Conservation (phyloP, 1,140 invertebrate species). For the Diabrotica undecimpunctata region DNA sequence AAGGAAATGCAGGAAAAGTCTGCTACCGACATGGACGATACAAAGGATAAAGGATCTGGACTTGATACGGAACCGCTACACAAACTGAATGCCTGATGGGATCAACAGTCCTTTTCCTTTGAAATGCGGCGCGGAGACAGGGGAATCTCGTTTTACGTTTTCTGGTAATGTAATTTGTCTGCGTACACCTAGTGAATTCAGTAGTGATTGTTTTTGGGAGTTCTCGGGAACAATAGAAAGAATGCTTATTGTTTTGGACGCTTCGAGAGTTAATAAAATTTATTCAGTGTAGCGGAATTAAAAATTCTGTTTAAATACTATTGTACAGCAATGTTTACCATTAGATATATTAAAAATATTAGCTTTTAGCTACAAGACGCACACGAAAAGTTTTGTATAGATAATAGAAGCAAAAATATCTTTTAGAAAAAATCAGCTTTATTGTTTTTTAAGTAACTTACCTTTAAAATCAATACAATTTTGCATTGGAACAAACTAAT, state of each 20-base stretch:
- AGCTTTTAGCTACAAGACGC: no score
- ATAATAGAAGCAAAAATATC: no score
- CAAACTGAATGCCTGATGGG: constrained; percentile 20
- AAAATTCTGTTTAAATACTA: no score
- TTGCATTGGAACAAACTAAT: no score
- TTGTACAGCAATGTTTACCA: no score
- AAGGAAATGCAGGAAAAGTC: constrained; percentile 17
- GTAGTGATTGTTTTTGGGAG: neutral
- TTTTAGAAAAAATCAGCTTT: no score
- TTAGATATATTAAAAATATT: no score
- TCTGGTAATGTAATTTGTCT: constrained; percentile 19
- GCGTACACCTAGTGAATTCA: constrained; percentile 15
- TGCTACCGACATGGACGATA: constrained; percentile 20
- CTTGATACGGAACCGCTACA: constrained; percentile 21
- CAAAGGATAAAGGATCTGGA: constrained; percentile 20
- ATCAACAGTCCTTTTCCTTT: constrained; percentile 21
- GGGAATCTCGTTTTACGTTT: constrained; percentile 15
- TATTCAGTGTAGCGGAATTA: neutral
- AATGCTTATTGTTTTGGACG: neutral
- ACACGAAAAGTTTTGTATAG: no score
- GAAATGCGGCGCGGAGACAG: neutral
- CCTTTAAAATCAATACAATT: no score
- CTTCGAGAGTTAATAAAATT: neutral
- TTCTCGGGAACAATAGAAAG: neutral
- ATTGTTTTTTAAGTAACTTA: no score